A percentile compares a stretch with the other conserved stretches of the same genome.
phyloP scores from a whole-genome alignment of 30 jellyfish, hydroid and myxozoan species.

The Hydractinia echinata region DNA sequence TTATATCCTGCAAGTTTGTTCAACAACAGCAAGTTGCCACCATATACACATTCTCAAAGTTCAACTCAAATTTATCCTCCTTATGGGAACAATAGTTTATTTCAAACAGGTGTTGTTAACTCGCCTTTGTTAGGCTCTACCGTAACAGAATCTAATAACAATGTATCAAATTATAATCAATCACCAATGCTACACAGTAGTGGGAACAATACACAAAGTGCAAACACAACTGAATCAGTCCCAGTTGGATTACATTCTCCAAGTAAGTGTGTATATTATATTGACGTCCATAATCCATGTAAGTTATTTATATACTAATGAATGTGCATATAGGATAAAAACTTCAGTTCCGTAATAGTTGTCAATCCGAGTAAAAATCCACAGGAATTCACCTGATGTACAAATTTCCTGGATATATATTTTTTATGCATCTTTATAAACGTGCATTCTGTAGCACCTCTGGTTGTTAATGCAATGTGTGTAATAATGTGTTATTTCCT shows the following conservation, averaged over 20 bases:
- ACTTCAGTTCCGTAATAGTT: too few relatives aligned
- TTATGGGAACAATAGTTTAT: conserved; percentile 36
- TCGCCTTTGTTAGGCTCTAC: conserved; percentile 25
- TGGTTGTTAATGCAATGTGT: too few relatives aligned
- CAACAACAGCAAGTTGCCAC: conserved; percentile 14
- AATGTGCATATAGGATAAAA: too few relatives aligned
- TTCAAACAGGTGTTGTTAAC: not conserved
- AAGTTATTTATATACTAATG: too few relatives aligned
- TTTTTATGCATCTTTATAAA: too few relatives aligned
- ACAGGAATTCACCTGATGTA: too few relatives aligned
- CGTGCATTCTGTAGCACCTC: too few relatives aligned
- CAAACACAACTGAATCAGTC: not conserved
- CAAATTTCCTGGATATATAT: too few relatives aligned
- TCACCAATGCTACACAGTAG: not conserved
- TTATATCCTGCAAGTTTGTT: conserved; percentile 21
- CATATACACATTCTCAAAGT: conserved; percentile 39
- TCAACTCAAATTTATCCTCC: conserved; percentile 92
- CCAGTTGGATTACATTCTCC: conserved; percentile 10
- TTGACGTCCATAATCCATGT: too few relatives aligned
- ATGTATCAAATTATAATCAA: not conserved
- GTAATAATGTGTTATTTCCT: too few relatives aligned
- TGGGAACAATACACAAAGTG: not conserved
- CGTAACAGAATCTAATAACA: not conserved
- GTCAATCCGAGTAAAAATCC: too few relatives aligned
- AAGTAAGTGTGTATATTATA: not conserved